Conservation (phyloP, 2,888 invertebrate genomes). For the Lepidocyrtinus sp. region DNA sequence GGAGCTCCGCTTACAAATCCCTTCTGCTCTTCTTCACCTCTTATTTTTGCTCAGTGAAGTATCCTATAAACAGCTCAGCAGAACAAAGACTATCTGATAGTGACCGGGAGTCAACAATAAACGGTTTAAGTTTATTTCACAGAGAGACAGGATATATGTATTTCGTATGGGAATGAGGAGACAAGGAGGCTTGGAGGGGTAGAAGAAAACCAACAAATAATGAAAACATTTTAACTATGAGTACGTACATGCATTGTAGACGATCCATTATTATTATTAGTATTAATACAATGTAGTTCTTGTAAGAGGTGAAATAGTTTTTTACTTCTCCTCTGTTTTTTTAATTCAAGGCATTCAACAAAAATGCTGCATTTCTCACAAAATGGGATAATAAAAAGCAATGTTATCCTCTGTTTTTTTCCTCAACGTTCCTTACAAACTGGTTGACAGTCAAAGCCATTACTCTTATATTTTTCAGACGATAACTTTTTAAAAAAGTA, state of each 20-base stretch:
- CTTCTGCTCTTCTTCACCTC: not conserved
- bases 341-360: conserved; percentile 63
- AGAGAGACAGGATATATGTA: conserved; percentile 54
- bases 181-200: conserved; percentile 43
- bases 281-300: not conserved
- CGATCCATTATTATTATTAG: conserved; percentile 36
- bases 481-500: conserved; percentile 31
- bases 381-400: conserved; percentile 47
- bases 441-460: conserved; percentile 61
- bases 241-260: conserved; percentile 7
- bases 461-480: conserved; percentile 29
- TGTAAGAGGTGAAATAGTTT: not conserved
- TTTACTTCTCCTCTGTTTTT: conserved; percentile 38
- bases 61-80: not conserved
- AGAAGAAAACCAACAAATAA: conserved; percentile 22
- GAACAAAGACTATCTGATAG: conserved; percentile 40
- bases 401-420: conserved; percentile 40
- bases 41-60: not conserved
- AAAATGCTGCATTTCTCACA: conserved; percentile 62
- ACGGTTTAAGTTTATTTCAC: conserved; percentile 53
- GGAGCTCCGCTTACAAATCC: not conserved
- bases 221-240: not conserved
- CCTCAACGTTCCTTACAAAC: conserved; percentile 29
- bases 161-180: conserved; percentile 56
- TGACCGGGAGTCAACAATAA: conserved; percentile 59